Evolutionary conservation across 2,797 vertebrate species (phyloP).

Genomic region (Sebastes paucispinis): DNA sequence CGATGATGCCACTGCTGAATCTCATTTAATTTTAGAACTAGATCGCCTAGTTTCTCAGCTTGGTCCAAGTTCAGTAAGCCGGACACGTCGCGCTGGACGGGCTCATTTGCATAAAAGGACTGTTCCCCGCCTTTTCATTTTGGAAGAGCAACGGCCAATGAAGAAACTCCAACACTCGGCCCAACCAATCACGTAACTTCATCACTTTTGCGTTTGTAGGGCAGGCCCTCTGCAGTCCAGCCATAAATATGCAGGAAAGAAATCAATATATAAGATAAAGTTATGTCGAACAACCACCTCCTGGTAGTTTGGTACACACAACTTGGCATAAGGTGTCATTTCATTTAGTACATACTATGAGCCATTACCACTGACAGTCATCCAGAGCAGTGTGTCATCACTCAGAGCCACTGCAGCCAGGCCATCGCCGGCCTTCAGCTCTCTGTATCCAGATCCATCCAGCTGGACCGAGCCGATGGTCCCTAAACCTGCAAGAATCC

Average conservation of each 20-base stretch:
- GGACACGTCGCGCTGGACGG: no score
- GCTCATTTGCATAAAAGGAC: no score
- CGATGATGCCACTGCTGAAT: no score
- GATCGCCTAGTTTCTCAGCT: no score
- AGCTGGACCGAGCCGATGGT: slow-evolving; percentile 62
- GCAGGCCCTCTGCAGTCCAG: no score
- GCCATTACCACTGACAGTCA: slow-evolving; percentile 78
- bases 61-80: no score
- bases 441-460: slow-evolving; percentile 81
- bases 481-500: slow-evolving; percentile 56
- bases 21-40: no score
- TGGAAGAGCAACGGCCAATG: no score
- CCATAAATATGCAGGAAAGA: background rate
- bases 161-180: no score
- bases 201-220: no score
- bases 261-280: background rate
- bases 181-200: no score
- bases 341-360: background rate
- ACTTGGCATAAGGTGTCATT: background rate
- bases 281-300: background rate
- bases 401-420: slow-evolving; percentile 80
- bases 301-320: background rate
- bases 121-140: no score
- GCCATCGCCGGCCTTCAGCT: slow-evolving; percentile 75
- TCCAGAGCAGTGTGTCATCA: slow-evolving; percentile 86